phyloP scores from a whole-genome alignment of 2,113 vertebrate species.

The Oreocharis arfaki region DNA sequence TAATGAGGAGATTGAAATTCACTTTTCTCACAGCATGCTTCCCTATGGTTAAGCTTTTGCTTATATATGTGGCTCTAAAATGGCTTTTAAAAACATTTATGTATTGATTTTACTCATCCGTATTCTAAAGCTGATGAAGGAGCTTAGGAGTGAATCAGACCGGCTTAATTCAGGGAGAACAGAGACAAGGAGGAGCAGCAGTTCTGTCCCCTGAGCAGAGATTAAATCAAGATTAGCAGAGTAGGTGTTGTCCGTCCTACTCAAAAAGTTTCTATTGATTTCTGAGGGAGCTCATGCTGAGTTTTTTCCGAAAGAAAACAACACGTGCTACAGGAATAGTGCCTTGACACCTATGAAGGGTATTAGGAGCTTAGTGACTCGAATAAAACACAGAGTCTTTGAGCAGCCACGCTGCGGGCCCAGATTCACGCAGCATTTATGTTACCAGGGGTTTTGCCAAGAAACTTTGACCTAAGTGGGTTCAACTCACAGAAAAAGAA shows the following conservation, averaged over 20 bases:
- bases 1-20: neutral
- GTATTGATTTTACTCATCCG: neutral
- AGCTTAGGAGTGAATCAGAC: neutral
- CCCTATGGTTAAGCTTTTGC: neutral
- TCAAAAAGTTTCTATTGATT: constrained; percentile 1
- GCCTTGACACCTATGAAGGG: neutral
- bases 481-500: neutral
- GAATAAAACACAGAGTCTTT: neutral
- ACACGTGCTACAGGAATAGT: neutral
- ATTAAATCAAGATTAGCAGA: neutral
- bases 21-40: neutral
- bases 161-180: neutral
- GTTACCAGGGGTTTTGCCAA: neutral
- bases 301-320: neutral
- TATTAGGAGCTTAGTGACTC: neutral
- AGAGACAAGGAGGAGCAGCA: neutral
- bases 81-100: neutral
- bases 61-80: neutral
- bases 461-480: neutral
- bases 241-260: neutral
- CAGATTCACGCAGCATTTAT: neutral
- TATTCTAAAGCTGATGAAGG: neutral
- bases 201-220: neutral
- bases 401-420: neutral
- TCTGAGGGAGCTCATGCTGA: neutral